These are phyloP conservation scores for Mugil cephalus DNA, from an alignment of 2,113 vertebrate species.

Conservation along the genomic window DNA sequence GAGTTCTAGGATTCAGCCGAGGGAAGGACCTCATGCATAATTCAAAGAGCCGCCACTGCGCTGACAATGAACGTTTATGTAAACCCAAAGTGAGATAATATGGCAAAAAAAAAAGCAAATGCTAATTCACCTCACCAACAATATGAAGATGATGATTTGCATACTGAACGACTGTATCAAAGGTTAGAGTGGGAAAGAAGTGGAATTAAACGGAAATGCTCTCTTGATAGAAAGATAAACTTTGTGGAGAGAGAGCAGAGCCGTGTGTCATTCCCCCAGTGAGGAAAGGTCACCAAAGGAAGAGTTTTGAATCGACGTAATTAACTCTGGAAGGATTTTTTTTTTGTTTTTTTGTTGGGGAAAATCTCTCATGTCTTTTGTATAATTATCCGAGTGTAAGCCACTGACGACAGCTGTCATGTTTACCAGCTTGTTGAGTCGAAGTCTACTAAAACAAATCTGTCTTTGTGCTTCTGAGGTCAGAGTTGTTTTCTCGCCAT, in stretches of 20 bases:
- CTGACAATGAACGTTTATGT: conserved; percentile 82
- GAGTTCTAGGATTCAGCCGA: conserved; percentile 65
- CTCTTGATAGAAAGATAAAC: conserved; percentile 77
- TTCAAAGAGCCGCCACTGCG: conserved; percentile 67
- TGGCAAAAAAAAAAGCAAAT: conserved; percentile 73
- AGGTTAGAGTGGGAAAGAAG: conserved; percentile 74
- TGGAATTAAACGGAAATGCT: conserved; percentile 77
- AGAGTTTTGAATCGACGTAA: conserved; percentile 60
- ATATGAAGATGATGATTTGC: conserved; percentile 79
- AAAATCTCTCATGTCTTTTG: conserved; percentile 24
- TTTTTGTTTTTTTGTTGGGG: not conserved
- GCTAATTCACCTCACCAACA: conserved; percentile 81
- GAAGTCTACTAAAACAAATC: not conserved
- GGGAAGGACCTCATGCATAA: conserved; percentile 79
- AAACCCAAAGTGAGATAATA: conserved; percentile 84
- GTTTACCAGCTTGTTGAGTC: conserved; percentile 29
- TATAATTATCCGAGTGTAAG: conserved; percentile 23
- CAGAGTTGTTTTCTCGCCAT: not conserved
- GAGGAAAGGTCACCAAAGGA: conserved; percentile 71
- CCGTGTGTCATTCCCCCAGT: conserved; percentile 55
- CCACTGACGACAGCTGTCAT: not conserved
- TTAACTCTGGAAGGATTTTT: conserved; percentile 59
- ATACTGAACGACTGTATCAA: conserved; percentile 71
- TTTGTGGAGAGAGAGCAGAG: conserved; percentile 59
- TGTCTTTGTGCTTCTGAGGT: conserved; percentile 1